Conservation (phyloP, 2,888 invertebrate genomes). For the Tuberolachnus salignus region DNA sequence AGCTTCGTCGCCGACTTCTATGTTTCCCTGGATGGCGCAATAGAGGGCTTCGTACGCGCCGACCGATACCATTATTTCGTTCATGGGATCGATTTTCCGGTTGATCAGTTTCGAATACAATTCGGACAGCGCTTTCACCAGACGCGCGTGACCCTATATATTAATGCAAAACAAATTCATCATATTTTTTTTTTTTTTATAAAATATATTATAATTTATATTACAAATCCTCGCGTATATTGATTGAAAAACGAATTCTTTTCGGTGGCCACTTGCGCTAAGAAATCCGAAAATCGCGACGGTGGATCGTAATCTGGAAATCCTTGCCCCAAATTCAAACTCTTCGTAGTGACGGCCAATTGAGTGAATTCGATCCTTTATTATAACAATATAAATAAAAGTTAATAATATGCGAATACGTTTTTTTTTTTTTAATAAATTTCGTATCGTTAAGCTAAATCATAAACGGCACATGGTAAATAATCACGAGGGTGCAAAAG, state of each 20-base stretch:
- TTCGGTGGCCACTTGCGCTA: slow-evolving; percentile 71
- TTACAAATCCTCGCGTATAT: slow-evolving; percentile 93
- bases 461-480: no score
- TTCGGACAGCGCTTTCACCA: slow-evolving; percentile 83
- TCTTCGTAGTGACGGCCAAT: slow-evolving; percentile 81
- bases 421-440: no score
- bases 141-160: slow-evolving; percentile 85
- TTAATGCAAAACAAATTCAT: slow-evolving; percentile 25
- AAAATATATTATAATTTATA: slow-evolving; percentile 60
- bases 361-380: slow-evolving; percentile 89
- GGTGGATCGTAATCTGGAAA: slow-evolving; percentile 93
- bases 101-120: slow-evolving; percentile 82
- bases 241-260: slow-evolving; percentile 81
- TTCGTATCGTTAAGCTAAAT: no score
- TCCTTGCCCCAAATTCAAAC: slow-evolving; percentile 93
- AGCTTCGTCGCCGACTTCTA: slow-evolving; percentile 86
- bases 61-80: slow-evolving; percentile 84
- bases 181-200: not conserved
- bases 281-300: slow-evolving; percentile 77
- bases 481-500: no score
- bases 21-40: slow-evolving; percentile 82
- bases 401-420: no score
- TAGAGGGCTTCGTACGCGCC: slow-evolving; percentile 97
- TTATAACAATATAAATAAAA: no score
- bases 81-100: slow-evolving; percentile 79